Evolutionary conservation across 2,888 invertebrate genomes (phyloP), one percentile per base, ranked within the genome.

Genomic region (Druceiella hillmani): DNA sequence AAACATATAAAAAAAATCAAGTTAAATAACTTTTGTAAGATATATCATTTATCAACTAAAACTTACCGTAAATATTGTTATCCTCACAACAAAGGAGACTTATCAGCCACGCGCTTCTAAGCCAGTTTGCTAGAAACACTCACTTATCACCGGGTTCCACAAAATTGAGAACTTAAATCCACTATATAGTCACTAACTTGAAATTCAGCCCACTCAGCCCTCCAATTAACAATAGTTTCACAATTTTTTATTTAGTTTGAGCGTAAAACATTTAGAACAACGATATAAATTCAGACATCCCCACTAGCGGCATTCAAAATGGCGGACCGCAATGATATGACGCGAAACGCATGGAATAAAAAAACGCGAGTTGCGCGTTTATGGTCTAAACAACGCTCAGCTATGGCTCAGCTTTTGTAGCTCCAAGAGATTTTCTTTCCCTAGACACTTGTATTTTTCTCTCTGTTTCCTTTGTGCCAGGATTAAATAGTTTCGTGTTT

Each of bases 241-340:
- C 51, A 62, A 61, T 61, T 64, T 61, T 62, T 62, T 61, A 61
- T 4, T 61, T n/a, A n/a, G n/a, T n/a, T n/a, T n/a, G n/a, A 55
- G 61, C 54, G 59, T 61, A 58, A 62, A 61, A 64, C 69, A 65
- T 66, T 59, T 56, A 3, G 17, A 60, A 61, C 63, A 58, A 60
- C 61, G 60, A 63, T 62, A 64, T 61, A 64, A 59, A 61, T 62
- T 58, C 64, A 58, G 59, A 62, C 64, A 64, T 64, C 66, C 66
- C 71, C 67, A 68, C 71, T 68, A 67, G 67, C 69, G 61, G 67
- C 68, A 65, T 69, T 68, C 71, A 72, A 72, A 72, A 72, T 72
- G 71, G 71, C 71, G 70, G 71, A 69, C 67, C 64, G 66, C 64
- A 67, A 65, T 61, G 64, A 44, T 41, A 42, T 42, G 41, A 44